Evolutionary conservation across 2,113 vertebrate genomes (phyloP).

Genomic region (Amphiprion ocellaris): DNA sequence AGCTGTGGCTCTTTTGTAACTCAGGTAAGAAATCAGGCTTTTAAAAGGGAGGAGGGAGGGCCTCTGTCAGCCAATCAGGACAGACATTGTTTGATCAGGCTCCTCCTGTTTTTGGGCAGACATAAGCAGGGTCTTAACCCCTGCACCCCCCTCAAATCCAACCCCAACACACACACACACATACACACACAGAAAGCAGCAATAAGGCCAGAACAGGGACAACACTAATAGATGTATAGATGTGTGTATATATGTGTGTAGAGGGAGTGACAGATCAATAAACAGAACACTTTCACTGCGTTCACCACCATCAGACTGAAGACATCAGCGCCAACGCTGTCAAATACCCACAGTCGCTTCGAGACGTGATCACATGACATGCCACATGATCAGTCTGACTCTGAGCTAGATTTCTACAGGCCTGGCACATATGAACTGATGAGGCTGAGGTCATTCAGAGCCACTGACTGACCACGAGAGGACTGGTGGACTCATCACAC

Average conservation of each 20-base stretch:
- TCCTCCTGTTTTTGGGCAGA: conserved; percentile 21
- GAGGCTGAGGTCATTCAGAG: neutral
- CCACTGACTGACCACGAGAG: neutral
- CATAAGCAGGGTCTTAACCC: conserved; percentile 1
- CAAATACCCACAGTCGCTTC: conserved; percentile 47
- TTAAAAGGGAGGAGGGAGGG: conserved; percentile 80
- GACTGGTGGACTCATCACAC: neutral
- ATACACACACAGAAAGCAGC: neutral
- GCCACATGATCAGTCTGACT: conserved; percentile 30
- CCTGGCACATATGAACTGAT: conserved; percentile 1
- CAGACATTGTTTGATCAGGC: neutral
- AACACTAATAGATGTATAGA: neutral
- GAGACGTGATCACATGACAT: conserved; percentile 46
- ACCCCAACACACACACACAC: neutral
- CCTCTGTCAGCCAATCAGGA: conserved; percentile 74
- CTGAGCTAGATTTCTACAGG: neutral
- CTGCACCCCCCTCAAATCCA: no score
- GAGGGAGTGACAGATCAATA: neutral
- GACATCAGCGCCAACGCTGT: neutral
- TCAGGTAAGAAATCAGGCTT: conserved; percentile 74
- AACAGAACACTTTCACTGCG: neutral
- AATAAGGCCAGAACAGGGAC: neutral
- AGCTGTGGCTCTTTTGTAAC: conserved; percentile 64
- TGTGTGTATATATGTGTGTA: neutral
- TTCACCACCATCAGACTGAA: conserved; percentile 9